A percentile compares a stretch with the other conserved stretches of the same genome.
These are phyloP conservation scores for Stichodactyla helianthus DNA, from an alignment of 64 coral and sea anemone genomes.

Conservation along the genomic window DNA sequence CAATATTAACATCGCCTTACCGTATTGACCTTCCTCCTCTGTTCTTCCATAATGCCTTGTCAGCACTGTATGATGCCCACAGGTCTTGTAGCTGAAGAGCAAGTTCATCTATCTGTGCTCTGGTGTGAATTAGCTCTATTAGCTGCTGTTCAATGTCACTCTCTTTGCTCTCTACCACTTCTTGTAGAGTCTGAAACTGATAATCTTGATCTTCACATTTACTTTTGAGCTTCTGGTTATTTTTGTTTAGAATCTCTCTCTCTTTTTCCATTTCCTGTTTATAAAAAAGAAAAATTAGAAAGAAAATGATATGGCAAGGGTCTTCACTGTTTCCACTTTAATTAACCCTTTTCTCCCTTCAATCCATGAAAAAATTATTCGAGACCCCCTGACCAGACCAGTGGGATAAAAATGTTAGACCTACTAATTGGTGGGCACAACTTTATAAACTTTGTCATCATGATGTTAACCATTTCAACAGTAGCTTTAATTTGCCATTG, in stretches of 20 bases:
- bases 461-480: too few relatives aligned
- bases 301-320: too few relatives aligned
- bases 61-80: constrained; percentile 53
- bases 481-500: too few relatives aligned
- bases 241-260: constrained; percentile 38
- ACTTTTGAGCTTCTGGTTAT: constrained; percentile 45
- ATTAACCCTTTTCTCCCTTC: too few relatives aligned
- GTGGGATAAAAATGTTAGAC: too few relatives aligned
- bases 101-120: constrained; percentile 36
- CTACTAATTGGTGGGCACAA: too few relatives aligned
- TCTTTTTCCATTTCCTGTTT: constrained; percentile 61
- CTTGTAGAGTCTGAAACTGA: constrained; percentile 51
- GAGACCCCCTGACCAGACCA: too few relatives aligned
- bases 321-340: too few relatives aligned
- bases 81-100: constrained; percentile 37
- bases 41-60: constrained; percentile 61
- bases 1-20: not conserved
- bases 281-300: not conserved
- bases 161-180: constrained; percentile 36
- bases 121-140: constrained; percentile 41
- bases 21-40: constrained; percentile 1
- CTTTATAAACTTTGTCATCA: too few relatives aligned
- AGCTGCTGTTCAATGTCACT: constrained; percentile 57
- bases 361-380: too few relatives aligned
- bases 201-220: constrained; percentile 43